These are phyloP conservation scores for Ephialtes manifestator DNA, from an alignment of 2,888 invertebrate species.

Conservation along the genomic window DNA sequence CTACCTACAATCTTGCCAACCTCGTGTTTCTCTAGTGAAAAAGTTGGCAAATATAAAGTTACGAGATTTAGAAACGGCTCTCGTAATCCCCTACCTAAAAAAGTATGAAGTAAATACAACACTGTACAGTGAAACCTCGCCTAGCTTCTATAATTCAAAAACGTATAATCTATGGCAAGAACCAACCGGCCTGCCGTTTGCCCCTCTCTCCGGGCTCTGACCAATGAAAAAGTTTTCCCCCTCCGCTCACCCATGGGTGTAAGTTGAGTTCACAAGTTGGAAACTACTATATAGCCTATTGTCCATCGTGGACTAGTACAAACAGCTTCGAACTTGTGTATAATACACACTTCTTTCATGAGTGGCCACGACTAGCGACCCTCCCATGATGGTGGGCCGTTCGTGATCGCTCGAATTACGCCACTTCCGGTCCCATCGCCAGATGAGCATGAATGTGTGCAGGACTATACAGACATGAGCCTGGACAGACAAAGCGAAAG, in stretches of 20 bases:
- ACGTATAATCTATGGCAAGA: too few relatives aligned
- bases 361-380: constrained; percentile 5
- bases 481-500: neutral
- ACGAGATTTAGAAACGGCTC: constrained; percentile 58
- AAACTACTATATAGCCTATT: too few relatives aligned
- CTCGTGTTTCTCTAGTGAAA: constrained; percentile 40
- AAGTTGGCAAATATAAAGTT: constrained; percentile 68
- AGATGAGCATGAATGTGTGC: constrained; percentile 21
- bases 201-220: too few relatives aligned
- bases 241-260: too few relatives aligned
- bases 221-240: too few relatives aligned
- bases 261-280: too few relatives aligned
- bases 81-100: constrained; percentile 7
- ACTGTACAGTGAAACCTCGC: too few relatives aligned
- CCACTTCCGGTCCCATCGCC: constrained; percentile 38
- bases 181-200: too few relatives aligned
- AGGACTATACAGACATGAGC: constrained; percentile 5
- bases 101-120: too few relatives aligned
- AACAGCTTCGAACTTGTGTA: too few relatives aligned
- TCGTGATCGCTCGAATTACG: constrained; percentile 45
- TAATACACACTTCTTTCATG: neutral
- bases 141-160: too few relatives aligned
- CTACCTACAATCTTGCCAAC: constrained; percentile 15
- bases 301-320: too few relatives aligned
- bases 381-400: neutral